Conservation (phyloP, 1,140 invertebrate genomes). For the Drosophila oshimai region DNA sequence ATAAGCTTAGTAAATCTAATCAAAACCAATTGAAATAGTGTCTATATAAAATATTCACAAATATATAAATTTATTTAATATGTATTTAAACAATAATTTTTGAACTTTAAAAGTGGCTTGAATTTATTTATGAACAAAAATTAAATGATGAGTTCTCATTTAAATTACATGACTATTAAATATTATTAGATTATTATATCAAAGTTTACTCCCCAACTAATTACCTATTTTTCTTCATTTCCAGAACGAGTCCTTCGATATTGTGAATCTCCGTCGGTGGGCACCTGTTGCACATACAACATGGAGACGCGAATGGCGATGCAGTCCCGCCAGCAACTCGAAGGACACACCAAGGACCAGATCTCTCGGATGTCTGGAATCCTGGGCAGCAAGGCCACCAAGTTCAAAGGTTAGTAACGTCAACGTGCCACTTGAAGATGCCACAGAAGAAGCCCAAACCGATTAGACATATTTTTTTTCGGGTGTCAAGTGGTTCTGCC, state of each 20-base stretch:
- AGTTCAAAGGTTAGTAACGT: slow-evolving; percentile 83
- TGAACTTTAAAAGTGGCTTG: too few species aligned
- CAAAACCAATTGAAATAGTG: too few species aligned
- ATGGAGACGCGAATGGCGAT: slow-evolving; percentile 80
- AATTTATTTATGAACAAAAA: too few species aligned
- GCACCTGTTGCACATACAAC: slow-evolving; percentile 80
- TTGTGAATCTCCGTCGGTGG: slow-evolving; percentile 76
- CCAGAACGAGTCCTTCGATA: slow-evolving; percentile 76
- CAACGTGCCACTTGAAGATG: slow-evolving; percentile 59
- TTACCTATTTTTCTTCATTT: neutral
- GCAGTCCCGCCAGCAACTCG: slow-evolving; percentile 76
- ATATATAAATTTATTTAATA: too few species aligned
- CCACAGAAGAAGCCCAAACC: slow-evolving; percentile 29
- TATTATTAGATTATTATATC: too few species aligned
- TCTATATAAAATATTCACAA: too few species aligned
- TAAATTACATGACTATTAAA: too few species aligned
- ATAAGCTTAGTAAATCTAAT: too few species aligned
- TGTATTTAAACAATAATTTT: too few species aligned
- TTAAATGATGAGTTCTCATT: too few species aligned
- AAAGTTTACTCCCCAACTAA: neutral
- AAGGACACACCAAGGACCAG: slow-evolving; percentile 80
- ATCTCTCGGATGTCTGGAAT: slow-evolving; percentile 82
- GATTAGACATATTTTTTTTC: slow-evolving; percentile 33
- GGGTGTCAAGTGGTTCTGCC: slow-evolving; percentile 61
- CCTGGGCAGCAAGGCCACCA: slow-evolving; percentile 83